These are phyloP conservation scores for Onychostruthus taczanowskii DNA, from an alignment of 2,113 vertebrate genomes.

Conservation along the genomic window DNA sequence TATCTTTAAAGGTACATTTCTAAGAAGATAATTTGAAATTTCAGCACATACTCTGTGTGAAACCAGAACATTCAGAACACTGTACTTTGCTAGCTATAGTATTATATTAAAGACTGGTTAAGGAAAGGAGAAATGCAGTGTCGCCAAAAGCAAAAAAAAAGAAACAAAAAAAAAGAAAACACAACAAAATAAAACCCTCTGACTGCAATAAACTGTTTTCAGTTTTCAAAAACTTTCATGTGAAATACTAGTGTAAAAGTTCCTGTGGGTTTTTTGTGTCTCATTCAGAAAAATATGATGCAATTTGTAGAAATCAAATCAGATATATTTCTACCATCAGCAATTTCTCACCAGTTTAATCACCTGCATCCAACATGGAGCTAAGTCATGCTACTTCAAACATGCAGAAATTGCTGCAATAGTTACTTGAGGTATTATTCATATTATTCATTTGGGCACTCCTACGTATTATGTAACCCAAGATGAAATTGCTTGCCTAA, in stretches of 20 bases:
- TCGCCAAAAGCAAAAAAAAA: background rate
- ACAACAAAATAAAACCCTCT: background rate
- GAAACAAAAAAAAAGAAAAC: background rate
- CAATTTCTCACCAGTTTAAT: background rate
- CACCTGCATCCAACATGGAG: background rate
- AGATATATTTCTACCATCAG: background rate
- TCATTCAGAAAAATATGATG: background rate
- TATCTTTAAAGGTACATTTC: background rate
- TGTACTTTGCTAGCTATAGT: background rate
- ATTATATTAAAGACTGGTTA: background rate
- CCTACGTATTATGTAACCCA: background rate
- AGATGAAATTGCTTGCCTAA: slow-evolving; percentile 2
- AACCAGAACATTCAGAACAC: background rate
- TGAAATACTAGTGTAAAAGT: background rate
- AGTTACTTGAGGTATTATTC: background rate
- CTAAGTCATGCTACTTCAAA: background rate
- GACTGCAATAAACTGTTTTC: background rate
- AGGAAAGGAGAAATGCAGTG: background rate
- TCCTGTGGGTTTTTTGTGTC: background rate
- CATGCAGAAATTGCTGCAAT: background rate
- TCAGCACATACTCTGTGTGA: background rate
- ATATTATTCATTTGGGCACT: background rate
- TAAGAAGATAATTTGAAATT: background rate
- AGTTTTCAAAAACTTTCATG: background rate
- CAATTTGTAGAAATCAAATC: background rate